Evolutionary conservation across 1,140 invertebrate species (phyloP).

Genomic region (Notospermus geniculatus): DNA sequence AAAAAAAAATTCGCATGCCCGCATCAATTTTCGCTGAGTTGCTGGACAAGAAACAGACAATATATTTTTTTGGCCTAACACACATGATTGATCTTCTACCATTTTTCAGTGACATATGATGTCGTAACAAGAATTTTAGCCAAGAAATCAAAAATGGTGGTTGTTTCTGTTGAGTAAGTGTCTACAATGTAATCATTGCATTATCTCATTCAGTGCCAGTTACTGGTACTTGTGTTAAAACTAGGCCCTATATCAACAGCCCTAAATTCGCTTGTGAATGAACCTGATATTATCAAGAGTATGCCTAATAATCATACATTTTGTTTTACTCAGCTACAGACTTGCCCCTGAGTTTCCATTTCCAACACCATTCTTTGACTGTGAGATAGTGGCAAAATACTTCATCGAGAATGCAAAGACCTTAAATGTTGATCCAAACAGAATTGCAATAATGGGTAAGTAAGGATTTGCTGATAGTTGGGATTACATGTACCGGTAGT

Average conservation of each 20-base stretch:
- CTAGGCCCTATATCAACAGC: too few species aligned
- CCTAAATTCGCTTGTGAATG: too few species aligned
- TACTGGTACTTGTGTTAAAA: too few species aligned
- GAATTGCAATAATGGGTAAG: constrained; percentile 35
- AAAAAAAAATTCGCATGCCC: too few species aligned
- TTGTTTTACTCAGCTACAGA: constrained; percentile 29
- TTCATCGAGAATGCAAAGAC: constrained; percentile 28
- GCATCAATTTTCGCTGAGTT: too few species aligned
- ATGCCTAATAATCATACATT: too few species aligned
- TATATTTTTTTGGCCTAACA: too few species aligned
- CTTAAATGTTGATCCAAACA: constrained; percentile 28
- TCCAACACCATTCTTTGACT: constrained; percentile 39
- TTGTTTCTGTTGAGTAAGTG: constrained; percentile 28
- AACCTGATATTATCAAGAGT: too few species aligned
- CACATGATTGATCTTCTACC: background rate
- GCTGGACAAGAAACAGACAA: too few species aligned
- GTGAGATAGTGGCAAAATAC: constrained; percentile 33
- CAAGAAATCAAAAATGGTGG: constrained; percentile 14
- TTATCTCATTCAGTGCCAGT: too few species aligned
- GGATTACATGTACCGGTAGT: too few species aligned
- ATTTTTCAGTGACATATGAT: constrained; percentile 20
- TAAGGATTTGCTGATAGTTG: background rate
- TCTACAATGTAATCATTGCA: background rate
- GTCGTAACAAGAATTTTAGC: constrained; percentile 12
- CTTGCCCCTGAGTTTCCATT: constrained; percentile 41